Evolutionary conservation across 2,797 vertebrate species (phyloP), one percentile per base, ranked within the genome.

Genomic region (Sarcophilus harrisii): DNA sequence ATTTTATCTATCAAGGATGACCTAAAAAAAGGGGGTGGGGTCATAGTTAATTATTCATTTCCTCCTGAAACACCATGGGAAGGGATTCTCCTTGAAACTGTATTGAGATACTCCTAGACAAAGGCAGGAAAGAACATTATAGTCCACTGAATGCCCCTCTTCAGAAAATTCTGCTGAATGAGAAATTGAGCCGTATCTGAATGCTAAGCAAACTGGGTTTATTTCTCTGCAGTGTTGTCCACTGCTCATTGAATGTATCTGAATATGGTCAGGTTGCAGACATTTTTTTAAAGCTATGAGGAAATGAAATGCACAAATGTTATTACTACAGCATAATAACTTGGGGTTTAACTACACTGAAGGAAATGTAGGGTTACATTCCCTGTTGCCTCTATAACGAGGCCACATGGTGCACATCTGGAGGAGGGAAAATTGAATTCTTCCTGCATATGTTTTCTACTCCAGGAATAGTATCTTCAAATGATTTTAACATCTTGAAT

Each of bases 91-190:
- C 38, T 81, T 12, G 54, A 91, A 91, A 92, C 11, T 2, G 89
- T 94, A 89, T 96, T 90, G 96, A 98, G 73, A 97, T 90, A 92
- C 93, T 81, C 94, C 95, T 91, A 95, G 96, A 95, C 95, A 96
- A 91, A 97, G 94, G 92, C 93, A 90, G 89, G 12, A 81, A 94
- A 96, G 94, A 90, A 96, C 96, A 94, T 96, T 73, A 91, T 55
- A 0, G 1, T 91, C 94, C 90, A 24, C 91, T 5, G 92, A 93
- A 93, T 59, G 32, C 55, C 93, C n/a, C 18, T 94, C 95, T 95
- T 92, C 59, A 91, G 49, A 12, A 94, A 66, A 91, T 94, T 81
- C 96, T 96, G 96, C 55, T 93, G 96, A 96, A 97, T 94, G 95
- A 95, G 96, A 87, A 59, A 45, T 21, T 12, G 59, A 58, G 90